phyloP scores from a whole-genome alignment of 2,797 vertebrate species.

The Acanthopagrus latus region DNA sequence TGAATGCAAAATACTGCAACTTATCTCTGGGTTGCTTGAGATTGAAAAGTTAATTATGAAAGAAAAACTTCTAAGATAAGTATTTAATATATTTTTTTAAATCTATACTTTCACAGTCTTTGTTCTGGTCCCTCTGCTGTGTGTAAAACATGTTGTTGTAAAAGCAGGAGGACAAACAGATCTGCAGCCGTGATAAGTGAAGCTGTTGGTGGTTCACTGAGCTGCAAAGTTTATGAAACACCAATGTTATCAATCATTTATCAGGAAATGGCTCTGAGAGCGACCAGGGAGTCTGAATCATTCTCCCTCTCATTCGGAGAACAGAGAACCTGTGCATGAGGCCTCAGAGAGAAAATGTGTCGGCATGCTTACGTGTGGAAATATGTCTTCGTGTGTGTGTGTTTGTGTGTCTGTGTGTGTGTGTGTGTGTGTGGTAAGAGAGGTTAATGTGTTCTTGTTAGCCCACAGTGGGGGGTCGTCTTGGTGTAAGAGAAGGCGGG shows the following conservation, averaged over 20 bases:
- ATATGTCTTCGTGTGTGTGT: background rate
- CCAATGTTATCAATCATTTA: background rate
- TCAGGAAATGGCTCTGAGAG: slow-evolving; percentile 9
- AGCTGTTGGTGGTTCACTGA: background rate
- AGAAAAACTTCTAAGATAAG: too few species aligned
- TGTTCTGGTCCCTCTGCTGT: too few species aligned
- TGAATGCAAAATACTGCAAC: too few species aligned
- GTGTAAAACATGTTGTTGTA: background rate
- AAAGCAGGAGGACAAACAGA: background rate
- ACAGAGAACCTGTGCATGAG: background rate
- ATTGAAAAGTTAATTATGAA: too few species aligned
- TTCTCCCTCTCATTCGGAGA: background rate
- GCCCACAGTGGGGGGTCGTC: slow-evolving; percentile 86
- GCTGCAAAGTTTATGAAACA: slow-evolving; percentile 12
- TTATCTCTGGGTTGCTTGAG: too few species aligned
- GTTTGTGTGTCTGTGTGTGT: slow-evolving; percentile 22
- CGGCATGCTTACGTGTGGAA: background rate
- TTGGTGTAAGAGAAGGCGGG: slow-evolving; percentile 67
- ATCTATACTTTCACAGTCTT: too few species aligned
- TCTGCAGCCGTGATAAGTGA: too few species aligned
- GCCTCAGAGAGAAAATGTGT: slow-evolving; percentile 1
- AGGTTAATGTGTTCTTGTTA: slow-evolving; percentile 86
- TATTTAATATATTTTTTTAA: too few species aligned
- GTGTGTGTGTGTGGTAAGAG: slow-evolving; percentile 60
- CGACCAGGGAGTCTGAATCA: slow-evolving; percentile 13